Evolutionary conservation across 1,140 invertebrate species (phyloP).

Genomic region (Micrasema longulum): DNA sequence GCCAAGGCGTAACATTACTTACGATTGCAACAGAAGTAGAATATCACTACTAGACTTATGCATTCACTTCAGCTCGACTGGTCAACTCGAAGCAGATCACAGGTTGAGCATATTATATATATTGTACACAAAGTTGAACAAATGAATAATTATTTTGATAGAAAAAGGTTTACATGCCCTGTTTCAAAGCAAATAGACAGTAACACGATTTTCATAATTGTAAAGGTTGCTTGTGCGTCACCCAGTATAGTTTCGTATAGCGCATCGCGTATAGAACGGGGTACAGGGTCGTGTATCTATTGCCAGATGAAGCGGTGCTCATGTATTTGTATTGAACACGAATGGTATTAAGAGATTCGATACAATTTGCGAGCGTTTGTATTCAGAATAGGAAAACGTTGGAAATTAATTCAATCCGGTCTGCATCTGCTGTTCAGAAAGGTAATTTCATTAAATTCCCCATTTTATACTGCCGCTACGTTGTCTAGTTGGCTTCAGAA

Average conservation of each 20-base stretch:
- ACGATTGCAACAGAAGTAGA: too few species aligned
- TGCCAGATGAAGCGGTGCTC: not conserved
- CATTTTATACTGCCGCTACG: not conserved
- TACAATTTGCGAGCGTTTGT: slow-evolving; percentile 30
- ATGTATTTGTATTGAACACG: not conserved
- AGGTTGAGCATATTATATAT: too few species aligned
- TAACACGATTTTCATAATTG: not conserved
- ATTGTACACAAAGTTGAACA: too few species aligned
- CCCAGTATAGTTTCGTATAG: not conserved
- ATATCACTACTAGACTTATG: too few species aligned
- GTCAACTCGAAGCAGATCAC: too few species aligned
- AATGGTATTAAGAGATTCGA: slow-evolving; percentile 28
- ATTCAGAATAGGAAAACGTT: slow-evolving; percentile 28
- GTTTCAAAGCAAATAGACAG: not conserved
- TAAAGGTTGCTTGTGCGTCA: not conserved
- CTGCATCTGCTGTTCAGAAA: slow-evolving; percentile 12
- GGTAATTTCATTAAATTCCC: slow-evolving; percentile 24
- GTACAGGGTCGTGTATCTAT: not conserved
- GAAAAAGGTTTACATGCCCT: not conserved
- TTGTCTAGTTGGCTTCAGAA: not conserved
- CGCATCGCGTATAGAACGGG: not conserved
- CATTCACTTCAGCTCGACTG: too few species aligned
- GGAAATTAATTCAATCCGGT: slow-evolving; percentile 28
- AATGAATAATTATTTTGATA: too few species aligned
- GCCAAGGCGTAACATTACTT: too few species aligned